Evolutionary conservation across 2,888 invertebrate species (phyloP).

Genomic region (Hyposoter didymator): DNA sequence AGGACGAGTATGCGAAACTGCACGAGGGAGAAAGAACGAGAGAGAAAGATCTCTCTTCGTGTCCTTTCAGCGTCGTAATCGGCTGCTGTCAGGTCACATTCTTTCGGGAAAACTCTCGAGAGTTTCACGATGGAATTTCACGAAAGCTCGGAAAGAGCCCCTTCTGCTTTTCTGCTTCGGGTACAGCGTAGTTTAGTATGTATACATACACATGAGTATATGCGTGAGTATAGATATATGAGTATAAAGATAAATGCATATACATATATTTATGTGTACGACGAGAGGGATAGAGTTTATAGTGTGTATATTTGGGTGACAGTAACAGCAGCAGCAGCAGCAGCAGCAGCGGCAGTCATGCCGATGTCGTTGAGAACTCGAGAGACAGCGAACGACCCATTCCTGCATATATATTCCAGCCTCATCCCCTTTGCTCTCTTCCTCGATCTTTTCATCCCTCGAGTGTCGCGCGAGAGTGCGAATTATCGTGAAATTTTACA

Average conservation of each 20-base stretch:
- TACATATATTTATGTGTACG: constrained; percentile 4
- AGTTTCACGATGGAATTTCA: constrained; percentile 55
- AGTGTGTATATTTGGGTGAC: constrained; percentile 59
- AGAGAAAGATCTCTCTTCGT: constrained; percentile 21
- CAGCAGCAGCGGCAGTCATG: constrained; percentile 17
- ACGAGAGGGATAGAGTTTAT: constrained; percentile 29
- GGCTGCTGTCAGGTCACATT: constrained; percentile 66
- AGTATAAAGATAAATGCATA: background rate
- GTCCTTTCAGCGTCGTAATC: constrained; percentile 57
- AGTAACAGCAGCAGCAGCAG: constrained; percentile 39
- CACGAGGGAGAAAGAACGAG: constrained; percentile 10
- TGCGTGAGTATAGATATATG: constrained; percentile 9
- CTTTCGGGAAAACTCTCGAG: constrained; percentile 60
- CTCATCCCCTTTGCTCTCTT: constrained; percentile 18
- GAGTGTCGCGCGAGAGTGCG: constrained; percentile 21
- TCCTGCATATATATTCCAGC: constrained; percentile 27
- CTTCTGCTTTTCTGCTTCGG: constrained; percentile 37
- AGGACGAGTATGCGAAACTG: constrained; percentile 8
- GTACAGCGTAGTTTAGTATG: constrained; percentile 27
- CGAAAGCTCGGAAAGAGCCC: constrained; percentile 45
- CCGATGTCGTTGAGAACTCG: constrained; percentile 59
- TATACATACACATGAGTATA: constrained; percentile 24
- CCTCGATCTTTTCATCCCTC: constrained; percentile 27
- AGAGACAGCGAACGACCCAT: constrained; percentile 56
- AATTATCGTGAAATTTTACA: constrained; percentile 62